Evolutionary conservation across 2,113 vertebrate genomes (phyloP).

Genomic region (Myxocyprinus asiaticus): DNA sequence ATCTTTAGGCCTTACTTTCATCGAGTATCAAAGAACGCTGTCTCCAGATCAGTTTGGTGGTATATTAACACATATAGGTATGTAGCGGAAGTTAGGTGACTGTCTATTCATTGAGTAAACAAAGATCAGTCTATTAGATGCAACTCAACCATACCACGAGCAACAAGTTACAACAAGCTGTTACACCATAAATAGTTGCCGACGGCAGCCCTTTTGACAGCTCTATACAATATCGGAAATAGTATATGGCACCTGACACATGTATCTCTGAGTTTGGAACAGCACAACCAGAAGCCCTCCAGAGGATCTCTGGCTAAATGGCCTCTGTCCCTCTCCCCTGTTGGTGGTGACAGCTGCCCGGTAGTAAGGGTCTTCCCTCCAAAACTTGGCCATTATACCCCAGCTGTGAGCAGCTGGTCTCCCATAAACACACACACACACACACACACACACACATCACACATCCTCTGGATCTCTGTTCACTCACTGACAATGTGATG

Average conservation of each 20-base stretch:
- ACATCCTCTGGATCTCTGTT: conserved; percentile 32
- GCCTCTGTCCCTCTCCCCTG: conserved; percentile 61
- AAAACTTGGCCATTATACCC: conserved; percentile 63
- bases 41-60: conserved; percentile 11
- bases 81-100: conserved; percentile 53
- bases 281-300: conserved; percentile 7
- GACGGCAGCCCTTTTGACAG: conserved; percentile 30
- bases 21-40: not conserved
- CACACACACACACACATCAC: conserved; percentile 42
- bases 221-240: conserved; percentile 13
- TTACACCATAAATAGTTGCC: conserved; percentile 7
- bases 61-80: conserved; percentile 73
- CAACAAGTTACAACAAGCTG: conserved; percentile 29
- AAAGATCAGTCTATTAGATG: not conserved
- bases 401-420: conserved; percentile 80
- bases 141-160: not conserved
- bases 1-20: conserved; percentile 65
- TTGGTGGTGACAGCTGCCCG: conserved; percentile 72
- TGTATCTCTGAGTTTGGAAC: not conserved
- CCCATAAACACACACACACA: conserved; percentile 10
- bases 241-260: conserved; percentile 31
- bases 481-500: conserved; percentile 53
- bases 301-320: conserved; percentile 59
- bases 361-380: conserved; percentile 72
- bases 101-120: not conserved